These are phyloP conservation scores for Rhopalosiphum maidis DNA, from an alignment of 1,140 invertebrate genomes.

Conservation along the genomic window DNA sequence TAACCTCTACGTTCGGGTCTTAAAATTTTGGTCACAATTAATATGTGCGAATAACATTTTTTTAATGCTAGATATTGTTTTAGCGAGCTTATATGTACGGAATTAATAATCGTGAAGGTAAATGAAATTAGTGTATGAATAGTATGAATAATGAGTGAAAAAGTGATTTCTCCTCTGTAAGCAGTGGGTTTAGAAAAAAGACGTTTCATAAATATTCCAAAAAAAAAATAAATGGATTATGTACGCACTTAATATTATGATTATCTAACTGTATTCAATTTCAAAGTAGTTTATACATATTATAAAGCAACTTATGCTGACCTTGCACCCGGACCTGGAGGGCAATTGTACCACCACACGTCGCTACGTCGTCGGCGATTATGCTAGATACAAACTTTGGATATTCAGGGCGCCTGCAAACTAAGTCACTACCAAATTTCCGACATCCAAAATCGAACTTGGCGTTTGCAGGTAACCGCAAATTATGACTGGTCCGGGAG, in stretches of 20 bases:
- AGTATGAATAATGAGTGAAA: no score
- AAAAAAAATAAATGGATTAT: background rate
- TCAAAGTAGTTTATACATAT: background rate
- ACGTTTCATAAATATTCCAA: no score
- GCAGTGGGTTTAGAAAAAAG: no score
- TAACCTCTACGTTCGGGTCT: background rate
- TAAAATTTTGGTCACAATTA: no score
- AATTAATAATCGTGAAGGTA: no score
- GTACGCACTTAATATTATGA: background rate
- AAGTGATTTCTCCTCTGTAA: no score
- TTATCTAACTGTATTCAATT: background rate
- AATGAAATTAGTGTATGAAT: no score
- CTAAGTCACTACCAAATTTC: background rate
- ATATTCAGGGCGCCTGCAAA: background rate
- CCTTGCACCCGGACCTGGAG: constrained; percentile 38
- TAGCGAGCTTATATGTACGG: no score
- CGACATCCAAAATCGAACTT: background rate
- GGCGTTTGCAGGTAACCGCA: background rate
- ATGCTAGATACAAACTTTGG: background rate
- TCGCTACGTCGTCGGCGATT: constrained; percentile 28
- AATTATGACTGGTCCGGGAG: background rate
- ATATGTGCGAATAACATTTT: no score
- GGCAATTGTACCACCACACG: constrained; percentile 22
- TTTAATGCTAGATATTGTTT: no score
- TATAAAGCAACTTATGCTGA: background rate